Percentiles rank a stretch among this genome's conserved stretches.
Conservation (phyloP, 2,797 vertebrate genomes). For the Cuniculus paca region DNA sequence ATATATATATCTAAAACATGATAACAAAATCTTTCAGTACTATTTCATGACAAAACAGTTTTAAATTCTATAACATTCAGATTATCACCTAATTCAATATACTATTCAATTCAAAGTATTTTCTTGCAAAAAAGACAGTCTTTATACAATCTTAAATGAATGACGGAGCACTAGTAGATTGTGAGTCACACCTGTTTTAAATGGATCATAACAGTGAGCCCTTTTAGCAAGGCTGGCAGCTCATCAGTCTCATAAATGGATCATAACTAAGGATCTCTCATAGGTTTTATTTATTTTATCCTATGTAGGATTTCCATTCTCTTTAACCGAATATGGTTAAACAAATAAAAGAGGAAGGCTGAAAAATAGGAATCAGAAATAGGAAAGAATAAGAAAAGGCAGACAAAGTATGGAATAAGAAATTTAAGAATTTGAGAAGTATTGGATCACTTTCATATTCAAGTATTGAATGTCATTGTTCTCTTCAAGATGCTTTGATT, state of each 20-base stretch:
- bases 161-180: conserved; percentile 5
- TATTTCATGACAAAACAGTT: conserved; percentile 31
- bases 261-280: background rate
- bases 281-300: conserved; percentile 45
- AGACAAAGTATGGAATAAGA: conserved; percentile 3
- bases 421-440: conserved; percentile 27
- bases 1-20: conserved; percentile 53
- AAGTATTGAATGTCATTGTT: conserved; percentile 16
- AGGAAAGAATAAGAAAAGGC: conserved; percentile 12
- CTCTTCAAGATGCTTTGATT: conserved; percentile 47
- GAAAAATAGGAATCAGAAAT: background rate
- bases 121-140: conserved; percentile 20
- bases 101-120: conserved; percentile 32
- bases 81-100: conserved; percentile 21
- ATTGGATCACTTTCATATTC: conserved; percentile 37
- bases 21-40: conserved; percentile 13
- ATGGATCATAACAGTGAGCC: background rate
- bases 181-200: conserved; percentile 47
- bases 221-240: too few relatives aligned
- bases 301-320: conserved; percentile 12
- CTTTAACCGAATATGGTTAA: conserved; percentile 28
- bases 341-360: background rate
- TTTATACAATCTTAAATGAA: conserved; percentile 63
- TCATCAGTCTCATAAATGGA: background rate
- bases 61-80: conserved; percentile 53